Base-by-base conservation (phyloP, 2,113 vertebrate species). In the Phylloscopus trochiloides region DNA sequence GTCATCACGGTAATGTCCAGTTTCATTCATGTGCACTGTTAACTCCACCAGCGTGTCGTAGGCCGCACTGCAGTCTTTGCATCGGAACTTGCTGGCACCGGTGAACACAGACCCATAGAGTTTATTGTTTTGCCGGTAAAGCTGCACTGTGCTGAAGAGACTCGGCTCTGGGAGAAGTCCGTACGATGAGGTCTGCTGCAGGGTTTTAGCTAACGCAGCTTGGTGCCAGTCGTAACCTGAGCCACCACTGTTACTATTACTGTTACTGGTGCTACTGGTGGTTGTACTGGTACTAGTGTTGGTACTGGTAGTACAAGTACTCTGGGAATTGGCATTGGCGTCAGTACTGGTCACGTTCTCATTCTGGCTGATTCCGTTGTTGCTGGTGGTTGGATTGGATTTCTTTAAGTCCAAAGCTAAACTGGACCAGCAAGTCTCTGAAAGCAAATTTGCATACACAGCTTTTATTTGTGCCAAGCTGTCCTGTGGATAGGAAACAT, bases 11-110 rank as follows among this genome's bases (percentile, higher is more conserved):
- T 99, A 99, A 97, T 99, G 99, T 75, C 99, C 99, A 1, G 99
- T 99, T 97, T 99, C 99, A 1, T 99, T 99, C 99, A 99, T 99
- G 98, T 99, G 99, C 90, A 99, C 99, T 0, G 99, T 99, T 82
- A 99, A 98, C 54, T 99, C 99, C 83, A 99, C 99, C 94, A 99
- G 97, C 6, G 99, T 99, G 97, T 99, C 99, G 15, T 99, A 99
- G 14, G 99, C 99, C 3, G 98, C 99, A 18, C 99, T 99, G 96
- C 99, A 99, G 98, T 99, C 99, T 97, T 99, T 99, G 98, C 99
- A 99, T 63, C 99, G 98, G 96, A 99, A 99, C 98, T 99, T 99
- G 97, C 99, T 99, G 93, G 99, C 99, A 7, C 99, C 99, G 0
- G 99, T 99, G 94, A 99, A 99, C 70, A 99, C 99, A 3, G 99